phyloP scores from a whole-genome alignment of 2,888 invertebrate species.

The Thecocarcelia acutangulata region DNA sequence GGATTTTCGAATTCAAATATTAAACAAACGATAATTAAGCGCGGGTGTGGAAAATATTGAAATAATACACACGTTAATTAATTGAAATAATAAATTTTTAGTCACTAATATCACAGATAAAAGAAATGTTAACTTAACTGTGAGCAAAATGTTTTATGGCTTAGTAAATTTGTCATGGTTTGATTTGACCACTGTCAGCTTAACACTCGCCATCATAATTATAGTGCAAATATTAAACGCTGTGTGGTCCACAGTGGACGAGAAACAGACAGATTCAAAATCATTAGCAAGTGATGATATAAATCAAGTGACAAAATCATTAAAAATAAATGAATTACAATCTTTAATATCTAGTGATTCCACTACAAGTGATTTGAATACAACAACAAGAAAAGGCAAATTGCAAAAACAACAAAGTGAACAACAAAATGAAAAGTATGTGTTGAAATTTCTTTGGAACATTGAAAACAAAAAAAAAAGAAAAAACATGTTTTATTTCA shows the following conservation, averaged over 20 bases:
- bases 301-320: conserved; percentile 61
- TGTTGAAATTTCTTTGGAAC: conserved; percentile 42
- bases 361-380: conserved; percentile 37
- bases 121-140: neutral
- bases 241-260: conserved; percentile 68
- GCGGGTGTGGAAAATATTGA: conserved; percentile 40
- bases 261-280: conserved; percentile 9
- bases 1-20: conserved; percentile 36
- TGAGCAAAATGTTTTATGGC: conserved; percentile 68
- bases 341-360: conserved; percentile 52
- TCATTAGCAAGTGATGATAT: conserved; percentile 14
- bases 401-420: conserved; percentile 76
- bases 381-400: conserved; percentile 69
- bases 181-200: conserved; percentile 74
- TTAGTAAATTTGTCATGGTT: conserved; percentile 76
- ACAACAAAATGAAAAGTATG: conserved; percentile 76
- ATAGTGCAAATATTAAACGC: conserved; percentile 75
- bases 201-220: conserved; percentile 72
- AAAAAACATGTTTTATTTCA: too few relatives aligned
- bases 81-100: conserved; percentile 12
- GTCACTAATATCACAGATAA: conserved; percentile 25
- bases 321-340: conserved; percentile 65
- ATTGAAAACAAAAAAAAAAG: neutral
- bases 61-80: neutral
- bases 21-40: conserved; percentile 37